phyloP scores from a whole-genome alignment of 2,113 vertebrate genomes.

The Sphyrna mokarran region DNA sequence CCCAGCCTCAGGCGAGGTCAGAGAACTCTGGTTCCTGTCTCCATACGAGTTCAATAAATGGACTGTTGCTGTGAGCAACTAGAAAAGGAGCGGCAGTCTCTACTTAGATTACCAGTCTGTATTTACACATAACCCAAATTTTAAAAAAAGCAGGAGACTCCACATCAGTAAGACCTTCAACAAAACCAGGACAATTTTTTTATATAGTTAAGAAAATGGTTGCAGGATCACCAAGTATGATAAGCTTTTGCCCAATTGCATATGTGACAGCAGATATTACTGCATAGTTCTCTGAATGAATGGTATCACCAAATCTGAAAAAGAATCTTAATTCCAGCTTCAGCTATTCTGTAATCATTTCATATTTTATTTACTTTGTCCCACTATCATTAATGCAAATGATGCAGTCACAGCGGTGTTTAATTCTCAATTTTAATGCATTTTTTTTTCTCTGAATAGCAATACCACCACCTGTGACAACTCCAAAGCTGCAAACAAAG shows the following conservation, averaged over 20 bases:
- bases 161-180: background rate
- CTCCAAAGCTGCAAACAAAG: background rate
- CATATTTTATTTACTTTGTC: background rate
- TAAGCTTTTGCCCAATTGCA: background rate
- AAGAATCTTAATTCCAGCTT: too few species aligned
- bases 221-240: background rate
- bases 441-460: background rate
- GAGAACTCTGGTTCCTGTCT: background rate
- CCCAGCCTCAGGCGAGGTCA: too few species aligned
- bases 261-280: background rate
- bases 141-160: background rate
- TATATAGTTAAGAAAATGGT: background rate
- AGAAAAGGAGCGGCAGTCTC: background rate
- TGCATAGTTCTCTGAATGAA: background rate
- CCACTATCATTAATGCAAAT: background rate
- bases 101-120: background rate
- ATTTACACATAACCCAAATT: background rate
- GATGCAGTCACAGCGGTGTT: background rate
- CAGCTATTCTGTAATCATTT: background rate
- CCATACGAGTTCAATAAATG: background rate
- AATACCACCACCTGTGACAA: background rate
- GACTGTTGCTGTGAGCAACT: background rate
- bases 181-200: background rate
- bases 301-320: too few species aligned
- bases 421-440: background rate